These are phyloP conservation scores for Latrodectus hesperus DNA, from an alignment of 2,888 invertebrate genomes.

Conservation along the genomic window DNA sequence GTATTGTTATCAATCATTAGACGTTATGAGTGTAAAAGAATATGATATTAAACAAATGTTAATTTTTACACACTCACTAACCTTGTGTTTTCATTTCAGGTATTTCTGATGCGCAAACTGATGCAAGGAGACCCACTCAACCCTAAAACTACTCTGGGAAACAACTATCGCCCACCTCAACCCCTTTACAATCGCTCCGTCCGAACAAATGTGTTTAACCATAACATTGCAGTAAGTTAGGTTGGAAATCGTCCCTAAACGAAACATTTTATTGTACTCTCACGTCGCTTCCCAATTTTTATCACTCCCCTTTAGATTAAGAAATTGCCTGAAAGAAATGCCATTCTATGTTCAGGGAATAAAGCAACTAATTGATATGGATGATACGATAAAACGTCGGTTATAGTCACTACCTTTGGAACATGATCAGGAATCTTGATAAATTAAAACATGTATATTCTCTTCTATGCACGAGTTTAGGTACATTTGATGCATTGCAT, in stretches of 20 bases:
- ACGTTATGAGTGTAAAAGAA: too few species aligned
- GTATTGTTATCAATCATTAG: too few species aligned
- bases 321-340: background rate
- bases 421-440: too few species aligned
- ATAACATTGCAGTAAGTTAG: conserved; percentile 58
- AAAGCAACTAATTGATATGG: too few species aligned
- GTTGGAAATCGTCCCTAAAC: conserved; percentile 16
- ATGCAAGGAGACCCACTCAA: conserved; percentile 91
- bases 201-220: conserved; percentile 87
- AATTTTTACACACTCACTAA: too few species aligned
- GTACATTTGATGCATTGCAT: too few species aligned
- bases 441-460: too few species aligned
- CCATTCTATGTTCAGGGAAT: too few species aligned
- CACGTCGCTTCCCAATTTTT: conserved; percentile 27
- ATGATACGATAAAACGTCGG: too few species aligned
- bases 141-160: conserved; percentile 92
- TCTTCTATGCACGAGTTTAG: too few species aligned
- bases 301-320: conserved; percentile 10
- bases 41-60: too few species aligned
- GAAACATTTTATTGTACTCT: conserved; percentile 26
- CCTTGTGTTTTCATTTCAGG: conserved; percentile 78
- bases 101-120: conserved; percentile 86
- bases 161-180: conserved; percentile 95
- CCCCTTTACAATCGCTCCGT: conserved; percentile 94
- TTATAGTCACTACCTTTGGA: too few species aligned